These are phyloP conservation scores for Conus ventricosus DNA, from an alignment of 1,140 invertebrate species.

Conservation along the genomic window DNA sequence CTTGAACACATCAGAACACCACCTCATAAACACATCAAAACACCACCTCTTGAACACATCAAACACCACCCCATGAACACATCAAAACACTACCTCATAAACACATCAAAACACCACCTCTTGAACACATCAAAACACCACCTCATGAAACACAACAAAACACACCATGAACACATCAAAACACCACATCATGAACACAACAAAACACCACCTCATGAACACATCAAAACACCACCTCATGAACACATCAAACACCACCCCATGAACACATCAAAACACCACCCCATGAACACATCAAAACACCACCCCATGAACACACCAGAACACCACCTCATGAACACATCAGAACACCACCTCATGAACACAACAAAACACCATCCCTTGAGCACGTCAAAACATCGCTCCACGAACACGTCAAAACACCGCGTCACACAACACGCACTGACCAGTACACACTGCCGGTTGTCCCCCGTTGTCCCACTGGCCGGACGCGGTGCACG, in stretches of 20 bases:
- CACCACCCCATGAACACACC: constrained; percentile 5
- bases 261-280: too few species aligned
- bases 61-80: too few species aligned
- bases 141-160: not conserved
- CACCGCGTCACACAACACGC: too few species aligned
- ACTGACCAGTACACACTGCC: not conserved
- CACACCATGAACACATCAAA: not conserved
- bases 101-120: not conserved
- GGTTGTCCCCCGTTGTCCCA: not conserved
- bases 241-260: too few species aligned
- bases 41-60: too few species aligned
- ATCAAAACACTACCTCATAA: not conserved
- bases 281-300: too few species aligned
- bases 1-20: not conserved
- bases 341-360: not conserved
- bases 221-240: too few species aligned
- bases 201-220: too few species aligned
- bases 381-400: not conserved
- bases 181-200: too few species aligned
- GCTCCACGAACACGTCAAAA: not conserved
- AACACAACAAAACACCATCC: too few species aligned
- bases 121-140: too few species aligned
- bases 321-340: constrained; percentile 2
- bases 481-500: not conserved
- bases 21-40: not conserved